Evolutionary conservation across 2,888 invertebrate species (phyloP).

Genomic region (Keiferia lycopersicella): DNA sequence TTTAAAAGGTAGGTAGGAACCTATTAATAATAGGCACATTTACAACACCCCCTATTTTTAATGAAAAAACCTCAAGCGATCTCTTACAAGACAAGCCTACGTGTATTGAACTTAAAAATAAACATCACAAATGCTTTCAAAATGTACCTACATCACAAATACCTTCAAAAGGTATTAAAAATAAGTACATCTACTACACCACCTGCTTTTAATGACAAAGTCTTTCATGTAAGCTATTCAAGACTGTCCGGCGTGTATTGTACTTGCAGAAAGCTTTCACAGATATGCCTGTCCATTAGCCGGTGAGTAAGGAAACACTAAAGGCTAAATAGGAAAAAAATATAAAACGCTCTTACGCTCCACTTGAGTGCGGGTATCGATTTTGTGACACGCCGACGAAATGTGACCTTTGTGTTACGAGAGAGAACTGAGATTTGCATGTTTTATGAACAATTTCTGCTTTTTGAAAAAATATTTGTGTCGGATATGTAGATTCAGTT

Average conservation of each 20-base stretch:
- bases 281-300: constrained; percentile 37
- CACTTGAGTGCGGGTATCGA: constrained; percentile 29
- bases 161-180: too few relatives aligned
- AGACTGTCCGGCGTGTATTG: constrained; percentile 14
- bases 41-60: too few relatives aligned
- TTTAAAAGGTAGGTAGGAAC: too few relatives aligned
- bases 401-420: neutral
- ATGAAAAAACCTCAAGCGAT: too few relatives aligned
- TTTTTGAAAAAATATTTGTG: neutral
- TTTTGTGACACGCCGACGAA: constrained; percentile 18
- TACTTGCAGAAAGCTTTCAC: constrained; percentile 28
- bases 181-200: too few relatives aligned
- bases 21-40: too few relatives aligned
- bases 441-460: neutral
- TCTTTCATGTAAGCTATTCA: neutral
- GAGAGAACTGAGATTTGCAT: neutral
- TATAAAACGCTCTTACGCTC: constrained; percentile 32
- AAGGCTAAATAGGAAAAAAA: constrained; percentile 35
- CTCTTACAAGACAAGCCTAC: too few relatives aligned
- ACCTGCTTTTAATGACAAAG: too few relatives aligned
- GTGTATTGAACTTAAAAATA: too few relatives aligned
- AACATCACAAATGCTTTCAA: too few relatives aligned
- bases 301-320: constrained; percentile 33
- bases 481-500: too few relatives aligned
- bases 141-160: too few relatives aligned